Evolutionary conservation across 2,113 vertebrate genomes (phyloP).

Genomic region (Percina caprodes): DNA sequence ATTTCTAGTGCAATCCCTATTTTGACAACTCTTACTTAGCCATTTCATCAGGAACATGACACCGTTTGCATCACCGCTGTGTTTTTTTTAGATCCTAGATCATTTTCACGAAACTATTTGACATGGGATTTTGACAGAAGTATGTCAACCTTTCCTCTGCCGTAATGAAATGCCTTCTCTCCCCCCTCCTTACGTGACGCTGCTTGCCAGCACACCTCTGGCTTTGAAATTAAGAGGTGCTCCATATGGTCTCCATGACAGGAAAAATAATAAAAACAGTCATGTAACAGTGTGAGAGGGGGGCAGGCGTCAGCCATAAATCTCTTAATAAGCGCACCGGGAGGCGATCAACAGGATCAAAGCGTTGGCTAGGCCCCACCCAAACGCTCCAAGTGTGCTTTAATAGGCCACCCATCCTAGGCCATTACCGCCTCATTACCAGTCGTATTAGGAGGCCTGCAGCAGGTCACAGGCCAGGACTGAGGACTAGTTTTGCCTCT

Average conservation of each 20-base stretch:
- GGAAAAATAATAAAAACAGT: slow-evolving; percentile 58
- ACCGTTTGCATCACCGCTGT: background rate
- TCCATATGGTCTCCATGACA: slow-evolving; percentile 58
- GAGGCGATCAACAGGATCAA: slow-evolving; percentile 56
- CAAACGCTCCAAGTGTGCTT: slow-evolving; percentile 42
- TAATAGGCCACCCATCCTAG: slow-evolving; percentile 67
- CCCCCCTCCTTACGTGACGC: slow-evolving; percentile 31
- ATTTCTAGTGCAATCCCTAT: background rate
- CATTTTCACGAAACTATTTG: background rate
- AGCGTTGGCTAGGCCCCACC: slow-evolving; percentile 42
- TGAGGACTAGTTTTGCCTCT: background rate
- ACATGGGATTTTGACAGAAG: slow-evolving; percentile 44
- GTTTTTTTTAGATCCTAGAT: slow-evolving; percentile 9
- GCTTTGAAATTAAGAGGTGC: slow-evolving; percentile 42
- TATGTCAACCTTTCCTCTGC: slow-evolving; percentile 26
- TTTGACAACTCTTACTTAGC: slow-evolving; percentile 15
- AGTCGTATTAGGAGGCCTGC: slow-evolving; percentile 21
- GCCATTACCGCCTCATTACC: slow-evolving; percentile 63
- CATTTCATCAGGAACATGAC: slow-evolving; percentile 25
- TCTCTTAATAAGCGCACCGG: slow-evolving; percentile 59
- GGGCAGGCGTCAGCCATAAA: slow-evolving; percentile 45
- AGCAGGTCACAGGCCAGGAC: slow-evolving; percentile 1
- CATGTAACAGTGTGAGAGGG: slow-evolving; percentile 1
- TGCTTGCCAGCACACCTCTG: slow-evolving; percentile 51
- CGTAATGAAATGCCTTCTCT: slow-evolving; percentile 12